These are phyloP conservation scores for Poecilia wingei DNA, from an alignment of 2,797 vertebrate genomes.

Conservation along the genomic window DNA sequence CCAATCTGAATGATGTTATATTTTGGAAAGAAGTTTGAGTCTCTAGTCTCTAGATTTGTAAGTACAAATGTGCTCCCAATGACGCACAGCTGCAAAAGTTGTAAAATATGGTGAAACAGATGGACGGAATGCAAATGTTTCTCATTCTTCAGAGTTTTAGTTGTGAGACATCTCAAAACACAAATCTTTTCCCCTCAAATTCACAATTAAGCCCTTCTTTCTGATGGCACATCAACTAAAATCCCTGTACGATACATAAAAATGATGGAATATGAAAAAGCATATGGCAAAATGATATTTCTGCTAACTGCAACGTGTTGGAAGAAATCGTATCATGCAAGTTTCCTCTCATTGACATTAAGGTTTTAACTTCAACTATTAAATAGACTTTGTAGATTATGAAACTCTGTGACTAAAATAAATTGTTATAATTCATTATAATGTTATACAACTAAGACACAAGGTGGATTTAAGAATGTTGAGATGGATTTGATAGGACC, in stretches of 20 bases:
- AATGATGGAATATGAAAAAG: background rate
- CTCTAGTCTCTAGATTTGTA: background rate
- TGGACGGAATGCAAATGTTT: background rate
- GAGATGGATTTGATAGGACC: conserved; percentile 7
- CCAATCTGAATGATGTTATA: background rate
- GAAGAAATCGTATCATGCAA: background rate
- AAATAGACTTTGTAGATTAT: background rate
- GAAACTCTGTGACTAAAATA: background rate
- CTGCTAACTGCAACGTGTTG: background rate
- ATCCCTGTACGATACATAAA: no score
- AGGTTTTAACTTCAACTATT: background rate
- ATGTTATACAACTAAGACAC: conserved; percentile 7
- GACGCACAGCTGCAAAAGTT: background rate
- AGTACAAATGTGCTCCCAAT: background rate
- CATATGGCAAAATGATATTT: background rate
- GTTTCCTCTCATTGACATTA: background rate
- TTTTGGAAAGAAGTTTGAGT: background rate
- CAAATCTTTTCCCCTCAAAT: no score
- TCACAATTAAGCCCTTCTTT: background rate
- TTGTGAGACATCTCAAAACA: background rate
- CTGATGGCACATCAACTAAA: background rate
- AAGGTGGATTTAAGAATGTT: conserved; percentile 1
- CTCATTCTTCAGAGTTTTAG: background rate
- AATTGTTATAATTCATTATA: background rate
- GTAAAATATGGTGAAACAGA: background rate